Percentiles rank a stretch among this genome's conserved stretches.
phyloP scores from a whole-genome alignment of 2,797 vertebrate genomes.

The Macrochelys suwanniensis region DNA sequence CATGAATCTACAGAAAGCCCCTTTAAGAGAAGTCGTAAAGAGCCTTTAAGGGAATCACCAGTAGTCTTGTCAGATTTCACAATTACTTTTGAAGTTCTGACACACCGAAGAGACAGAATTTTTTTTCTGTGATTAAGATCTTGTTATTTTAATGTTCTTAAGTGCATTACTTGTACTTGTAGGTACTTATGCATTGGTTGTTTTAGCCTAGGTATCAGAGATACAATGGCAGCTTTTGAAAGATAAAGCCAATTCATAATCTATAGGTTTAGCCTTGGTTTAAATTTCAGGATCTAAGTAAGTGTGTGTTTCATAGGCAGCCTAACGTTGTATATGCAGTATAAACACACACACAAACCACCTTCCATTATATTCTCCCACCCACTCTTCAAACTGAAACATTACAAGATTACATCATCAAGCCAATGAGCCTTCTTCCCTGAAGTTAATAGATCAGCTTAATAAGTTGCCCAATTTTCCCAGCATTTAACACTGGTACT shows the following conservation, averaged over 20 bases:
- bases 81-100: slow-evolving; percentile 48
- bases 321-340: background rate
- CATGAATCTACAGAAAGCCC: slow-evolving; percentile 79
- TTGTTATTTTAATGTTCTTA: slow-evolving; percentile 62
- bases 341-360: background rate
- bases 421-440: background rate
- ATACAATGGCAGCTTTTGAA: slow-evolving; percentile 31
- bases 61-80: slow-evolving; percentile 56
- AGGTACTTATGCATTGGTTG: slow-evolving; percentile 38
- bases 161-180: slow-evolving; percentile 58
- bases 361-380: background rate
- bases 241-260: slow-evolving; percentile 44
- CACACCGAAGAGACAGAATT: slow-evolving; percentile 25
- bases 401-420: background rate
- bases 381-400: slow-evolving; percentile 3
- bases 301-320: background rate
- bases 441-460: slow-evolving; percentile 3
- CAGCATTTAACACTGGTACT: background rate
- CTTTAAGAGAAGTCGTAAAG: slow-evolving; percentile 74
- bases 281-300: slow-evolving; percentile 26
- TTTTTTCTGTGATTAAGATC: slow-evolving; percentile 55
- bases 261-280: slow-evolving; percentile 17
- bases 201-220: slow-evolving; percentile 44
- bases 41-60: slow-evolving; percentile 71
- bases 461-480: slow-evolving; percentile 24